These are phyloP conservation scores for Siphlonurus alternatus DNA, from an alignment of 2,888 invertebrate genomes.

Conservation along the genomic window DNA sequence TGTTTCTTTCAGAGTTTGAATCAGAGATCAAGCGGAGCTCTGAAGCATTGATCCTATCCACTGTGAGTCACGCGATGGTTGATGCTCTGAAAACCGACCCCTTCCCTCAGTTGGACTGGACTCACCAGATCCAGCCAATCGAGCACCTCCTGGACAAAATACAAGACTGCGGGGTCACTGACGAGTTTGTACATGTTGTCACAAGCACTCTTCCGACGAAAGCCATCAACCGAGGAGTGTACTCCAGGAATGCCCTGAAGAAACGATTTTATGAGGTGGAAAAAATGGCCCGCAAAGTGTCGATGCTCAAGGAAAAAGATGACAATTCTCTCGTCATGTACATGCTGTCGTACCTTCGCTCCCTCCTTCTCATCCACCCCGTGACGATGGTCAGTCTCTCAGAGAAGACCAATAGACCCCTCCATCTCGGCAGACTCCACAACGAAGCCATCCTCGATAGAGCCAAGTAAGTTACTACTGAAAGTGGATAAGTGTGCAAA, in stretches of 20 bases:
- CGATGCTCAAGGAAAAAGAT: background rate
- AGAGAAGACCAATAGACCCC: background rate
- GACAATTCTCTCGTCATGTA: background rate
- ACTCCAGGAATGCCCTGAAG: background rate
- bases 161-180: background rate
- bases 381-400: background rate
- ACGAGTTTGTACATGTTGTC: background rate
- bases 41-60: background rate
- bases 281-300: background rate
- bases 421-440: background rate
- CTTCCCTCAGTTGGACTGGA: background rate
- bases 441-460: background rate
- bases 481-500: no score
- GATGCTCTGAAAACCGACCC: background rate
- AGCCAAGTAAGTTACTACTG: conserved; percentile 1
- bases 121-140: background rate
- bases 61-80: background rate
- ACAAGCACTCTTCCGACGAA: background rate
- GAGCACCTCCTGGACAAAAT: background rate
- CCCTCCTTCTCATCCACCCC: background rate
- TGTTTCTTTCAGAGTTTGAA: background rate
- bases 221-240: background rate
- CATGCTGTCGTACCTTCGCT: background rate
- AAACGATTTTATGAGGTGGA: background rate
- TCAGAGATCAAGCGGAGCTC: background rate